phyloP scores from a whole-genome alignment of 2,113 vertebrate species.

The Girardinichthys multiradiatus region DNA sequence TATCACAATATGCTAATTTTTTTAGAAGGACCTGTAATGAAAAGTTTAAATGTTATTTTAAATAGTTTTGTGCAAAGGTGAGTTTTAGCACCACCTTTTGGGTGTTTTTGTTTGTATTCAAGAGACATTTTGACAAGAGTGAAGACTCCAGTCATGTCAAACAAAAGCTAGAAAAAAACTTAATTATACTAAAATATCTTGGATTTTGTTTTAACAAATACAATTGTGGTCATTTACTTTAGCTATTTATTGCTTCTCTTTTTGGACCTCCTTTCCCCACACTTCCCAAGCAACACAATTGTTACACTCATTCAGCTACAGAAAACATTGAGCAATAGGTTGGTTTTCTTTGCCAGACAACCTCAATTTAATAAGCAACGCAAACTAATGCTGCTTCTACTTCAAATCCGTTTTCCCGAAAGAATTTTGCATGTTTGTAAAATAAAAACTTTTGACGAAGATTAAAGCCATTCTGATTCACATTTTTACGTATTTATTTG shows the following conservation, averaged over 20 bases:
- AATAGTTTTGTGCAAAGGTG: background rate
- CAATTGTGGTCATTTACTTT: background rate
- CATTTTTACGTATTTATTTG: too few relatives aligned
- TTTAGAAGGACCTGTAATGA: too few relatives aligned
- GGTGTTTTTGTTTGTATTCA: background rate
- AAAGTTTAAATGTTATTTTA: background rate
- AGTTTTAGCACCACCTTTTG: background rate
- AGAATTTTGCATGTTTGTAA: background rate
- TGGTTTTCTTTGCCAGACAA: background rate
- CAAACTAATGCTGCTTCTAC: background rate
- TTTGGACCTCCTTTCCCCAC: background rate
- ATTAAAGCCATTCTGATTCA: too few relatives aligned
- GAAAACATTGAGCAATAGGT: too few relatives aligned
- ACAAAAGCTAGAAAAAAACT: background rate
- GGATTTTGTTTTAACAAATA: constrained; percentile 8
- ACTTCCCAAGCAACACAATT: background rate
- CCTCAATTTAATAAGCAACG: background rate
- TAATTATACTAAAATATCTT: background rate
- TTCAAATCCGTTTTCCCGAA: background rate
- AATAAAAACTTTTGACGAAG: too few relatives aligned
- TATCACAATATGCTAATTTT: too few relatives aligned
- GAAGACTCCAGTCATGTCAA: background rate
- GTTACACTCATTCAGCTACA: too few relatives aligned
- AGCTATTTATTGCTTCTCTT: background rate
- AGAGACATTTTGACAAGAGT: background rate